phyloP scores from a whole-genome alignment of 2,888 invertebrate genomes.

The Philopedon plagiatum region DNA sequence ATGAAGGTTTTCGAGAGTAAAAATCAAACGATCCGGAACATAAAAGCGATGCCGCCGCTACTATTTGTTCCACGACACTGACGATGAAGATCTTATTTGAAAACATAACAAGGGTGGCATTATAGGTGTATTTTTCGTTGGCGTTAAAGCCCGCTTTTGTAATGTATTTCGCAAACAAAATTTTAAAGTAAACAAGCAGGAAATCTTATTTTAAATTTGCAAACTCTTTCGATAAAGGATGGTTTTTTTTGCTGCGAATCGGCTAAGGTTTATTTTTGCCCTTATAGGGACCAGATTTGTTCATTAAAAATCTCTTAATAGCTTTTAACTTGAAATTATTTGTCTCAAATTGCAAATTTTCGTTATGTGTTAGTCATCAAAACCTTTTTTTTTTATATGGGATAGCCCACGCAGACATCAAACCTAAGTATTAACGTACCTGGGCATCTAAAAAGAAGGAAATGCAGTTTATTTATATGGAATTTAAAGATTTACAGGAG shows the following conservation, averaged over 20 bases:
- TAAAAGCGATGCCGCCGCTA: slow-evolving; percentile 4
- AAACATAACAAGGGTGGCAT: slow-evolving; percentile 19
- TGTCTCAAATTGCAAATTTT: no score
- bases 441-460: no score
- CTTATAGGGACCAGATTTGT: no score
- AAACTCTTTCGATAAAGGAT: background rate
- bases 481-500: no score
- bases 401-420: no score
- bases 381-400: no score
- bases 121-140: slow-evolving; percentile 10
- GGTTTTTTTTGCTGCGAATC: background rate
- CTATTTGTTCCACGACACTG: slow-evolving; percentile 25
- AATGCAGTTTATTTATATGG: no score
- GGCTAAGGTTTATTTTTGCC: background rate
- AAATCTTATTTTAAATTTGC: slow-evolving; percentile 15
- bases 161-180: slow-evolving; percentile 12
- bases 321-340: no score
- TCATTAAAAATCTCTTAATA: no score
- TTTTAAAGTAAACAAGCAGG: slow-evolving; percentile 1
- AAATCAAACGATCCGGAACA: slow-evolving; percentile 26
- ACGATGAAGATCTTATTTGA: slow-evolving; percentile 21
- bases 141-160: slow-evolving; percentile 12
- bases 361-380: no score
- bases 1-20: slow-evolving; percentile 13
- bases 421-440: no score